Percentiles rank a stretch among this genome's conserved stretches.
Conservation (phyloP, 2,888 invertebrate genomes). For the Malthinus seriepunctatus region DNA sequence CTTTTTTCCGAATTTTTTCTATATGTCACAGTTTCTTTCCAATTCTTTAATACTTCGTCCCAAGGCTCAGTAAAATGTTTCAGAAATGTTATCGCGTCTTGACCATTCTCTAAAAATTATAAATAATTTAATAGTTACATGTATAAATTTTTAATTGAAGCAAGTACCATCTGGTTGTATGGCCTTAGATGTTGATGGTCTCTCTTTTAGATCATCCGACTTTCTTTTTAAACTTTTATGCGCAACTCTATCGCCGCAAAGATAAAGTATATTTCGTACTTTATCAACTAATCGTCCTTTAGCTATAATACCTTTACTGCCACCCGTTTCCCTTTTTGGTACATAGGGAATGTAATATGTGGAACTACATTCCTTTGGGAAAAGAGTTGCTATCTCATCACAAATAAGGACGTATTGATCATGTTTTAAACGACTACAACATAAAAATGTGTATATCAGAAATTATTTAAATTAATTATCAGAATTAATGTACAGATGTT, state of each 20-base stretch:
- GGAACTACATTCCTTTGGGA: background rate
- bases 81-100: too few species aligned
- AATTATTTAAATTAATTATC: too few species aligned
- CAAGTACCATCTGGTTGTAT: background rate
- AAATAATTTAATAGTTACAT: too few species aligned
- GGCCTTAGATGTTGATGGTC: background rate
- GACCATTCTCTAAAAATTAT: too few species aligned
- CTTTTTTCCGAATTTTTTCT: background rate
- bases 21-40: background rate
- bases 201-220: background rate
- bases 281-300: conserved; percentile 5
- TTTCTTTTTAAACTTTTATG: conserved; percentile 4
- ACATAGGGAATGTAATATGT: background rate
- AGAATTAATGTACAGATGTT: background rate
- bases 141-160: background rate
- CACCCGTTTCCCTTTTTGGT: background rate
- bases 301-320: background rate
- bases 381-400: background rate
- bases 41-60: background rate
- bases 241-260: background rate
- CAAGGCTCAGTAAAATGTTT: background rate
- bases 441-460: too few species aligned
- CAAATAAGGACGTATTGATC: background rate
- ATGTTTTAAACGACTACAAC: background rate
- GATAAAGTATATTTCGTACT: background rate